Evolutionary conservation across 2,113 vertebrate species (phyloP).

Genomic region (Sapayoa aenigma): DNA sequence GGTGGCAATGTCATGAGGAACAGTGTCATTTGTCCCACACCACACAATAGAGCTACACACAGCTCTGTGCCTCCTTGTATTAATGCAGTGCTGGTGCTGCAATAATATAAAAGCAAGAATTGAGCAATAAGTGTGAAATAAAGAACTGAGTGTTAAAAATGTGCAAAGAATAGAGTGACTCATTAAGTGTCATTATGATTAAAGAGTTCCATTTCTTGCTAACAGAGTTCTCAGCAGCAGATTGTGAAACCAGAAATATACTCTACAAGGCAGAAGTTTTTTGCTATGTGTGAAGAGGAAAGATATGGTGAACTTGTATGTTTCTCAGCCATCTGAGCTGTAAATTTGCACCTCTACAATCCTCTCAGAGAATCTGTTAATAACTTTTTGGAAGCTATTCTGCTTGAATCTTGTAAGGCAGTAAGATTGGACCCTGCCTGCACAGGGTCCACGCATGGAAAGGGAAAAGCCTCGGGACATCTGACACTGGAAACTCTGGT

Average conservation of each 20-base stretch:
- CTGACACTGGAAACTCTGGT: constrained; percentile 1
- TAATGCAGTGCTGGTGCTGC: neutral
- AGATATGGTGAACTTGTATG: constrained; percentile 60
- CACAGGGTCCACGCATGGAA: neutral
- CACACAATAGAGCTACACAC: neutral
- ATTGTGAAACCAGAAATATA: constrained; percentile 67
- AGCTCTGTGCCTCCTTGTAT: neutral
- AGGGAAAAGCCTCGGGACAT: neutral
- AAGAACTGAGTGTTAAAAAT: constrained; percentile 59
- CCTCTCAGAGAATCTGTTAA: constrained; percentile 60
- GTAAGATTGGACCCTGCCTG: neutral
- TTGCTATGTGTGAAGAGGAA: constrained; percentile 65
- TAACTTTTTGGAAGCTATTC: constrained; percentile 55
- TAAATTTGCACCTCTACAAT: constrained; percentile 54
- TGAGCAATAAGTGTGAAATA: constrained; percentile 69
- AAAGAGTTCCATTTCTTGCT: constrained; percentile 60
- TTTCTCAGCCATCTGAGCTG: constrained; percentile 66
- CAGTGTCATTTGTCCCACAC: neutral
- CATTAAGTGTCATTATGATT: constrained; percentile 64
- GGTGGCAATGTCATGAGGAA: neutral
- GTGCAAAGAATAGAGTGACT: constrained; percentile 60
- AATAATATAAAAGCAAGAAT: constrained; percentile 52
- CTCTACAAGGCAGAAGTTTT: constrained; percentile 61
- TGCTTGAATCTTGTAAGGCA: neutral
- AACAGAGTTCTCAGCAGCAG: constrained; percentile 67